Evolutionary conservation across 2,888 invertebrate genomes (phyloP), one percentile per base, ranked within the genome.

Genomic region (Scotopteryx bipunctaria): DNA sequence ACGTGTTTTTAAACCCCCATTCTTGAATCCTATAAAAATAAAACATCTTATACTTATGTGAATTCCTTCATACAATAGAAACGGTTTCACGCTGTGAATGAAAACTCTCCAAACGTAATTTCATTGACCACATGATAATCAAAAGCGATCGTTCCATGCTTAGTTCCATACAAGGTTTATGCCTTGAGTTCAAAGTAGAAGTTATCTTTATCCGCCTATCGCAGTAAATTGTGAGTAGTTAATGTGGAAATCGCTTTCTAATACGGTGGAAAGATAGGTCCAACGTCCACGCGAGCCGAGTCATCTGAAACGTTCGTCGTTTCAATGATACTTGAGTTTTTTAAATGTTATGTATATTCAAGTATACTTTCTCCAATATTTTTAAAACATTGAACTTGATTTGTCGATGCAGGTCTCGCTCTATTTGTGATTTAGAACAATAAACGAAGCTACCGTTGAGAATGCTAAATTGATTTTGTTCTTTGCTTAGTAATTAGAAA

Each of bases 381-480:
- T 9, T 40, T 11, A 38, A 61, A 42, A 46, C 61, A 59, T 60
- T 72, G 61, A 71, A 71, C 67, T 71, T 69, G 59, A 59, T 64
- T 68, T 54, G 59, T 63, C 61, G 57, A 66, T 55, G 53, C 61
- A 74, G 74, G 70, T 64, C 64, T 65, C 77, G 81, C 77, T 84
- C 82, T 69, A 81, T 78, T 84, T 79, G 63, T 65, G 67, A 67
- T 73, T 65, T 69, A 56, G 71, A 69, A 59, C 73, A 76, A 80
- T 78, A 73, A 74, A 66, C 59, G 57, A 56, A 70, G 69, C 67
- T 65, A 76, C 71, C 76, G 74, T 73, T 71, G 61, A 72, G 66
- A 71, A 68, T 72, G 63, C 57, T 41, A 63, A 70, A 71, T 70
- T 67, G 55, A 69, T 71, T 67, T 57, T 57, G 59, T 48, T 60